Evolutionary conservation across 1,140 invertebrate species (phyloP).

Genomic region (Monomorium pharaonis): DNA sequence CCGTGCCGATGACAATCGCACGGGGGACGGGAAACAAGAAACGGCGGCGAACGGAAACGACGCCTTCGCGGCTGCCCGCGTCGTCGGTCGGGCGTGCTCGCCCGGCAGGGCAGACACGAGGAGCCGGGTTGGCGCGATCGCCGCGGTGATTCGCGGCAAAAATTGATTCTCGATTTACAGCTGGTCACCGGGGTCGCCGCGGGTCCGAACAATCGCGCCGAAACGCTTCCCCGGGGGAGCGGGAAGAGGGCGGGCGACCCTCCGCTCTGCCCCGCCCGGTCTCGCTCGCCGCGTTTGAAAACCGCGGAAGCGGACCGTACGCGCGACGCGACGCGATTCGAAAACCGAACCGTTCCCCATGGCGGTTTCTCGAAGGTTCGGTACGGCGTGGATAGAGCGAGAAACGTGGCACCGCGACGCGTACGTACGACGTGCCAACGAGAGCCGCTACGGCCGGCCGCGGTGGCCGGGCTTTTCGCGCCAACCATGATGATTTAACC

Average conservation of each 20-base stretch:
- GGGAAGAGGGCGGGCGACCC: too few species aligned
- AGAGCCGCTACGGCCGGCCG: not conserved
- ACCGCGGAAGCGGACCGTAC: not conserved
- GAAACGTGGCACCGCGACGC: not conserved
- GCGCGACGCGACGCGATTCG: constrained; percentile 37
- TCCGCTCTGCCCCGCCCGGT: too few species aligned
- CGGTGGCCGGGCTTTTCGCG: constrained; percentile 75
- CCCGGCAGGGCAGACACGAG: too few species aligned
- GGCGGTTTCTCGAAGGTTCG: not conserved
- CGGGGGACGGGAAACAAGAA: not conserved
- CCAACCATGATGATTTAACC: constrained; percentile 79
- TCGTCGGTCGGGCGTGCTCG: not conserved
- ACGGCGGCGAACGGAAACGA: constrained; percentile 5
- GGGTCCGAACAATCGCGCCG: not conserved
- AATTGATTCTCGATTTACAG: constrained; percentile 28
- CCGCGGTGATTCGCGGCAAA: not conserved
- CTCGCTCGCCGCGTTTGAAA: constrained; percentile 38
- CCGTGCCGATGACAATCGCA: constrained; percentile 20
- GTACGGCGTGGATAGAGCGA: not conserved
- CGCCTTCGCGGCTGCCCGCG: not conserved
- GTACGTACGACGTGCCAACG: not conserved
- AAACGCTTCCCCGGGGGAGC: not conserved
- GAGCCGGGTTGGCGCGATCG: not conserved
- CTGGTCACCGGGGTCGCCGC: not conserved
- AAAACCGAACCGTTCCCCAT: constrained; percentile 49